Base-by-base conservation (phyloP, 1,140 invertebrate genomes). In the Drosophila aff. region DNA sequence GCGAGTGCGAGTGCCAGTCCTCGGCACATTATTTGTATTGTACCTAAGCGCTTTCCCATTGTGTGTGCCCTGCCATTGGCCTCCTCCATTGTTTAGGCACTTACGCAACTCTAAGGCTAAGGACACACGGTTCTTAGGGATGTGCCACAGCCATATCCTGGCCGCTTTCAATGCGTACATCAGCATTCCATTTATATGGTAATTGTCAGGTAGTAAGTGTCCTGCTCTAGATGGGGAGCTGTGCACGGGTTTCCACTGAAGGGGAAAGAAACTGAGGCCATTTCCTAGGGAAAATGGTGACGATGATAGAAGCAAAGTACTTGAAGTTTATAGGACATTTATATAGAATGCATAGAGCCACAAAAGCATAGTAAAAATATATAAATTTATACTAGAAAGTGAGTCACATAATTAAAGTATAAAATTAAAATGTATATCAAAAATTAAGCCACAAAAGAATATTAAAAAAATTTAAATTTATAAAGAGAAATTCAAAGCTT, bases 71-170 rank as follows among this genome's bases (percentile, higher is more conserved):
- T 82, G 58, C 59, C 59, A 68, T 66, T 82, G 58, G 79, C 75
- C 82, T 77, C 62, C 63, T 82, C 66, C 75, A 82, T 85, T 85
- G 82, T 85, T 79, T 72, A 79, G 82, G 84, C 79, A 86, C 82
- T 85, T 85, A 86, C 69, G 82, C 82, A 81, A 86, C 82, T 64
- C 65, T 26, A 26, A 26, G 74, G 79, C 49, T 15, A 57, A 78
- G 76, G 76, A 44, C 23, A 46, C 28, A 52, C 31, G 36, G 31
- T 43, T 55, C 50, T 50, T 55, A 36, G 36, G 18, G 28, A 41
- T 38, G 9, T 69, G 49, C 13, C 23, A 16, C 23, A 16, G 18
- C 38, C 18, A 46, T 50, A 50, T 52, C 68, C 28, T 13, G 26
- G 7, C 23, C 4, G 33, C 15, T 6, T 23, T 55, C 33, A 23